These are phyloP conservation scores for Lobophora halterata DNA, from an alignment of 2,888 invertebrate species.

Conservation along the genomic window DNA sequence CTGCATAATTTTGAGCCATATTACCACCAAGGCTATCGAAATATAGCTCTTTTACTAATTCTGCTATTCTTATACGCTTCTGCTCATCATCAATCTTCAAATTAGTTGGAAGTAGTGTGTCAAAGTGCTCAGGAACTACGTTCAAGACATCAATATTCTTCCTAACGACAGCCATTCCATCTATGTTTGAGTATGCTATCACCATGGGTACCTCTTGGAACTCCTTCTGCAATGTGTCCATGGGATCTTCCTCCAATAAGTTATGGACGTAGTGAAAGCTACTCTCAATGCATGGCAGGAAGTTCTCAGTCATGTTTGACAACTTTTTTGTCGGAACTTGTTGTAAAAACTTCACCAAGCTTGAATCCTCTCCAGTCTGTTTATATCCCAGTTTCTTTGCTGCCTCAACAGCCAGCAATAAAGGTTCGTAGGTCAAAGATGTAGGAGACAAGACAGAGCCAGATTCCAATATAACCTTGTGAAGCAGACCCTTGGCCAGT, in stretches of 20 bases:
- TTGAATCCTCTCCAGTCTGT: constrained; percentile 31
- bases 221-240: constrained; percentile 42
- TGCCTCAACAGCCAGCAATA: constrained; percentile 49
- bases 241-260: constrained; percentile 54
- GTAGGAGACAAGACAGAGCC: constrained; percentile 62
- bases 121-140: constrained; percentile 44
- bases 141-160: constrained; percentile 39
- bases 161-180: constrained; percentile 38
- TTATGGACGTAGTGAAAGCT: constrained; percentile 33
- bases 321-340: constrained; percentile 35
- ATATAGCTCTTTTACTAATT: constrained; percentile 59
- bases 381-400: constrained; percentile 69
- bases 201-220: constrained; percentile 55
- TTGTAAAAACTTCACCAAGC: constrained; percentile 48
- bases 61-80: constrained; percentile 43
- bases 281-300: constrained; percentile 60
- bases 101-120: constrained; percentile 57
- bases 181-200: constrained; percentile 46
- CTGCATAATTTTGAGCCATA: constrained; percentile 41
- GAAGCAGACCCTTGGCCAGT: constrained; percentile 50
- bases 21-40: constrained; percentile 40
- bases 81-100: constrained; percentile 46
- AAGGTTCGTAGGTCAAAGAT: constrained; percentile 50
- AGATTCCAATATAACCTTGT: constrained; percentile 63
- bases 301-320: constrained; percentile 39